phyloP scores from a whole-genome alignment of 2,113 vertebrate genomes.

The Psilopogon haemacephalus region DNA sequence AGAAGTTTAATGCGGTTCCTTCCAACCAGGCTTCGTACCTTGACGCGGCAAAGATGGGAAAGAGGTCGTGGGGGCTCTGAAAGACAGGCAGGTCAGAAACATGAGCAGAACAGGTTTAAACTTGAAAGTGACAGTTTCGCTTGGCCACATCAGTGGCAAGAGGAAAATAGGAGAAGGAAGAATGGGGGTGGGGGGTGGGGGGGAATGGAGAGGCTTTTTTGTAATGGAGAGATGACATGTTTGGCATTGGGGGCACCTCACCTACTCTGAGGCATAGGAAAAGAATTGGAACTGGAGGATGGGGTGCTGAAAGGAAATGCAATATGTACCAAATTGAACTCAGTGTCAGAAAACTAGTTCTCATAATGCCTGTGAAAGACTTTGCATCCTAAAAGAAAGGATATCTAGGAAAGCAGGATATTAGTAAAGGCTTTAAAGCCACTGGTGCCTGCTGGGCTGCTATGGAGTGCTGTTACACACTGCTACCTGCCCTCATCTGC shows the following conservation, averaged over 20 bases:
- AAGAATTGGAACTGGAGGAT: not conserved
- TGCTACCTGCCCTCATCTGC: not conserved
- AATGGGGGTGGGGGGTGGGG: no score
- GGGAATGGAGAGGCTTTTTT: no score
- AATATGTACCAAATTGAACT: not conserved
- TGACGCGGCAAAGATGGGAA: constrained; percentile 88
- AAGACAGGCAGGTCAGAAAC: not conserved
- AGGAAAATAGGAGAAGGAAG: not conserved
- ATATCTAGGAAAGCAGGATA: not conserved
- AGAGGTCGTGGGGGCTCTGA: constrained; percentile 88
- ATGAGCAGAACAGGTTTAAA: not conserved
- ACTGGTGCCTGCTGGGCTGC: not conserved
- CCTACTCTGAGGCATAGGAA: not conserved
- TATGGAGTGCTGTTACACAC: rapidly evolving
- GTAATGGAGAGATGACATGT: not conserved
- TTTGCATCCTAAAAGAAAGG: not conserved
- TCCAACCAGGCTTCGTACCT: constrained; percentile 83
- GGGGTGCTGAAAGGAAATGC: not conserved
- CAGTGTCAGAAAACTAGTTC: not conserved
- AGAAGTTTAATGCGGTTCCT: constrained; percentile 80
- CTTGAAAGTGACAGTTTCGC: not conserved
- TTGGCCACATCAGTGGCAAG: not conserved
- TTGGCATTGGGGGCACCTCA: not conserved
- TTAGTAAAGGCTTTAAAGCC: not conserved
- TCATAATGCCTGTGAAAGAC: not conserved